phyloP scores from a whole-genome alignment of 1,140 invertebrate genomes.

The Aricia agestis region DNA sequence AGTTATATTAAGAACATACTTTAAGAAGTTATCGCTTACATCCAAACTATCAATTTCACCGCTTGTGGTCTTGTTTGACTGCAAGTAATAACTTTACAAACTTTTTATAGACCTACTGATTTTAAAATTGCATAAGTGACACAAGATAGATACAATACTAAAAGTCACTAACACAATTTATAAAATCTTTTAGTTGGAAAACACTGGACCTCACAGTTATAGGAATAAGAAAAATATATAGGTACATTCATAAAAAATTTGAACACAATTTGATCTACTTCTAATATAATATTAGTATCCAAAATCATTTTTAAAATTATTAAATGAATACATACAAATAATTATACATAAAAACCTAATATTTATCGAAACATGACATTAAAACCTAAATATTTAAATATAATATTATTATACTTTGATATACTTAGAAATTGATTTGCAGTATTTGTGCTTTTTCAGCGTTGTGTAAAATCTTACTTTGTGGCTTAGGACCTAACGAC shows the following conservation, averaged over 20 bases:
- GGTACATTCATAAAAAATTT: not conserved
- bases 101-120: no score
- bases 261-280: constrained; percentile 9
- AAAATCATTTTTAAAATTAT: not conserved
- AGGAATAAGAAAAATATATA: constrained; percentile 4
- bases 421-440: not conserved
- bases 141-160: not conserved
- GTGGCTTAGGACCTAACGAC: not conserved
- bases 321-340: not conserved
- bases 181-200: not conserved
- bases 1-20: no score
- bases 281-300: not conserved
- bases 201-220: not conserved
- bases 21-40: no score
- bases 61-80: no score
- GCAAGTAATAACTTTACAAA: no score
- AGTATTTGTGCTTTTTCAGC: not conserved
- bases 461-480: not conserved
- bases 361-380: not conserved
- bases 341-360: not conserved
- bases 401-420: no score
- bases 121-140: no score
- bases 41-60: no score
- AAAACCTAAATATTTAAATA: no score
- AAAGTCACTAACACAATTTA: no score